phyloP scores from a whole-genome alignment of 2,888 invertebrate genomes.

The Drosophila nigricruria region DNA sequence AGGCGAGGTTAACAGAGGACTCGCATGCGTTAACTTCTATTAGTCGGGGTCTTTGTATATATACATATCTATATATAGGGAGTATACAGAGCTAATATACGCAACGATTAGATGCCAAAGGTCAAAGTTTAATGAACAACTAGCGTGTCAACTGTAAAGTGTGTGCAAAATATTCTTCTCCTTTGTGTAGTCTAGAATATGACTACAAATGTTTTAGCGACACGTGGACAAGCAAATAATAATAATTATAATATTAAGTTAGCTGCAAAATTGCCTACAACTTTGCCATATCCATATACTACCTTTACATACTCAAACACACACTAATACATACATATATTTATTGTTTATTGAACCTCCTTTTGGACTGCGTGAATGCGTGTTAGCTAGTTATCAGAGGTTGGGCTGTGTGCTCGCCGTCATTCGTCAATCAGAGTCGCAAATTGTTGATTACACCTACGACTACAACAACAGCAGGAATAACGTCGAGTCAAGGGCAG shows the following conservation, averaged over 20 bases:
- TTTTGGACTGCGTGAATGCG: constrained; percentile 48
- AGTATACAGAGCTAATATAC: constrained; percentile 36
- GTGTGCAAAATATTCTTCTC: constrained; percentile 20
- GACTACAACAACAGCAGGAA: constrained; percentile 36
- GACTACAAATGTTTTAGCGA: constrained; percentile 14
- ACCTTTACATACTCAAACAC: not conserved
- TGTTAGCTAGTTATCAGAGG: constrained; percentile 26
- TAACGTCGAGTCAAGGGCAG: constrained; percentile 72
- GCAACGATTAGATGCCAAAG: constrained; percentile 46
- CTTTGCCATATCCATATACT: constrained; percentile 2
- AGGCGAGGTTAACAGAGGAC: not conserved
- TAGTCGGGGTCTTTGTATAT: constrained; percentile 3
- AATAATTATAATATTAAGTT: constrained; percentile 31
- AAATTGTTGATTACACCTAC: constrained; percentile 81
- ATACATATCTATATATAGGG: not conserved
- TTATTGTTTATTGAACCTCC: constrained; percentile 8
- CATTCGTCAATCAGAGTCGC: constrained; percentile 78
- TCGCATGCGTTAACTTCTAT: not conserved
- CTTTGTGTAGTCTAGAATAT: not conserved
- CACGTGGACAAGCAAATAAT: constrained; percentile 34
- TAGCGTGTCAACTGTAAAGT: constrained; percentile 55
- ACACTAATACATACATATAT: not conserved
- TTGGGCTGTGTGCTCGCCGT: constrained; percentile 27
- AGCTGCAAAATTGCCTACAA: not conserved
- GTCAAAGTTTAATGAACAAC: constrained; percentile 75